phyloP scores from a whole-genome alignment of 2,888 invertebrate species.

The Synergus umbraculus region DNA sequence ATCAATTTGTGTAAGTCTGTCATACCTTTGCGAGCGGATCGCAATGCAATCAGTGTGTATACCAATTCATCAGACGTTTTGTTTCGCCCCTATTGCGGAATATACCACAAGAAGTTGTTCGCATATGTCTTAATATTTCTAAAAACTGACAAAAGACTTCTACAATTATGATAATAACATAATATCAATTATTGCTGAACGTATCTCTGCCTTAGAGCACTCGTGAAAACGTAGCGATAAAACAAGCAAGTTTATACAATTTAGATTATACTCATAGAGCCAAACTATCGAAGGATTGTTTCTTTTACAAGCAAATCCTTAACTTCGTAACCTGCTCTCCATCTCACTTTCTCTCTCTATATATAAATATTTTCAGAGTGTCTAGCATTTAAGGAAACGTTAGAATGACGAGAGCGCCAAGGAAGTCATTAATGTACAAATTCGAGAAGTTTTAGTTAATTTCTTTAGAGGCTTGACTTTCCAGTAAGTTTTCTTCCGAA shows the following conservation, averaged over 20 bases:
- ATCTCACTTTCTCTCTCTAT: not conserved
- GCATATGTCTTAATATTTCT: conserved; percentile 24
- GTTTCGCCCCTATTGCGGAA: conserved; percentile 8
- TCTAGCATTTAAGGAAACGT: conserved; percentile 37
- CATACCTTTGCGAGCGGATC: not conserved
- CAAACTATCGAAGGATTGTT: conserved; percentile 19
- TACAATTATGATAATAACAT: conserved; percentile 21
- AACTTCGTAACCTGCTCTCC: conserved; percentile 8
- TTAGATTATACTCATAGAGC: conserved; percentile 28
- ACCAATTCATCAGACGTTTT: conserved; percentile 15
- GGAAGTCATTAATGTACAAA: conserved; percentile 3
- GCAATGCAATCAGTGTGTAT: conserved; percentile 14
- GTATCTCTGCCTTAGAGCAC: conserved; percentile 26
- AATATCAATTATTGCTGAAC: conserved; percentile 32
- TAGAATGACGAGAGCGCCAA: not conserved
- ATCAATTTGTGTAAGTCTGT: conserved; percentile 50
- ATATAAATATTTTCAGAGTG: not conserved
- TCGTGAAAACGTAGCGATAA: conserved; percentile 23
- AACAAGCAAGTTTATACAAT: conserved; percentile 28
- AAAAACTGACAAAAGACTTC: conserved; percentile 37
- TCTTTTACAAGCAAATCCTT: conserved; percentile 4
- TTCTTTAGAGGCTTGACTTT: not conserved
- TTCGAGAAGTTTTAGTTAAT: not conserved
- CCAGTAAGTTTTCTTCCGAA: not conserved
- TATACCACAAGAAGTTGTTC: conserved; percentile 2